phyloP scores from a whole-genome alignment of 2,797 vertebrate species.

The Parauchenoglanis ngamensis region DNA sequence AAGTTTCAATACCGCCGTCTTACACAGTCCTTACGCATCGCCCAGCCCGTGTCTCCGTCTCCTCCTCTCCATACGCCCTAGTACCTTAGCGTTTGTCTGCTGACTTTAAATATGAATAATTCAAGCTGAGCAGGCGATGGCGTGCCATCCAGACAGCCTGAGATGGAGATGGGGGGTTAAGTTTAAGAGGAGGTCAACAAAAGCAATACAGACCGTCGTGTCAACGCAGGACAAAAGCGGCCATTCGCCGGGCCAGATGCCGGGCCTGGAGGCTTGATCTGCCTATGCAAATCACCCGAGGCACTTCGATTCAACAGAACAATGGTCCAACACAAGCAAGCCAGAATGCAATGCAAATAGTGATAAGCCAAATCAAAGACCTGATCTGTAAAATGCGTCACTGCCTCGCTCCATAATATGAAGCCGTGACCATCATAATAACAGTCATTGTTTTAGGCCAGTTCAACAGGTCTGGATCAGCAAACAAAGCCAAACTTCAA shows the following conservation, averaged over 20 bases:
- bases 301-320: conserved; percentile 43
- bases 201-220: conserved; percentile 50
- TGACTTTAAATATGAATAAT: conserved; percentile 36
- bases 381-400: conserved; percentile 24
- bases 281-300: conserved; percentile 56
- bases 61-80: not conserved
- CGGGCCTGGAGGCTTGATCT: conserved; percentile 25
- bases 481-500: not conserved
- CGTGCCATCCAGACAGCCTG: conserved; percentile 32
- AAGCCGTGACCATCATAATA: not conserved
- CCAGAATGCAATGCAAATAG: conserved; percentile 41
- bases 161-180: not conserved
- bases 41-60: not conserved
- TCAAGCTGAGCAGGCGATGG: conserved; percentile 21
- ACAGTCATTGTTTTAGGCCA: conserved; percentile 3
- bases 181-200: conserved; percentile 37
- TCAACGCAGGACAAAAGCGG: conserved; percentile 53
- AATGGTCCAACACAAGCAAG: conserved; percentile 44
- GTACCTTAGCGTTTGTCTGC: not conserved
- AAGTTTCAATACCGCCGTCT: not conserved
- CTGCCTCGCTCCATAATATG: not conserved
- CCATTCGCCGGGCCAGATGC: conserved; percentile 57
- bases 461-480: no score
- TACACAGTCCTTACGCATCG: not conserved
- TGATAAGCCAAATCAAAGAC: conserved; percentile 15